These are phyloP conservation scores for Pteronotus mesoamericanus DNA, from an alignment of 2,797 vertebrate genomes.

Conservation along the genomic window DNA sequence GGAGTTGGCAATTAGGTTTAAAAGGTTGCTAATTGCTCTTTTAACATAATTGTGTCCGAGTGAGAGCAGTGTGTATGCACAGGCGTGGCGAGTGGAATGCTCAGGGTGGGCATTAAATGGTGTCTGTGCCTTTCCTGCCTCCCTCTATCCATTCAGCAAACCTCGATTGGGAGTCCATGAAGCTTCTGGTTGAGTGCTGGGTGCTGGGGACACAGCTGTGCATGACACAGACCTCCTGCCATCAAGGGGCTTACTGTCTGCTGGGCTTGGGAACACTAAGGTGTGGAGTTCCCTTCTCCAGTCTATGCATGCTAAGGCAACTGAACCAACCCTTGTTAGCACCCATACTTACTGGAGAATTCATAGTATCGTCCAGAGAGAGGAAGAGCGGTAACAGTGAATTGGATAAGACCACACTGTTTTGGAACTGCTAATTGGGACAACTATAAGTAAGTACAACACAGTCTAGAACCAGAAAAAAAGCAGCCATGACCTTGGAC, in stretches of 20 bases:
- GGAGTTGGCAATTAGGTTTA: slow-evolving; percentile 70
- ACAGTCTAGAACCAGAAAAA: background rate
- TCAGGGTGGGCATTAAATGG: rapidly evolving
- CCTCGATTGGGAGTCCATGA: background rate
- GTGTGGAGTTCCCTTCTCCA: background rate
- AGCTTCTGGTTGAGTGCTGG: background rate
- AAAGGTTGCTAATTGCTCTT: slow-evolving; percentile 75
- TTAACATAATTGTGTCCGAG: slow-evolving; percentile 70
- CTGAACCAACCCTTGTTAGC: background rate
- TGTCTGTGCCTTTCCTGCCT: background rate
- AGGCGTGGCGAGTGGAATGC: background rate
- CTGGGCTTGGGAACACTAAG: background rate
- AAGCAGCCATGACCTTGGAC: background rate
- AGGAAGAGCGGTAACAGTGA: background rate
- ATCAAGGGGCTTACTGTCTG: background rate
- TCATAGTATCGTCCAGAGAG: background rate
- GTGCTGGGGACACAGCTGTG: background rate
- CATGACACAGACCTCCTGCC: background rate
- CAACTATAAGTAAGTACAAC: rapidly evolving
- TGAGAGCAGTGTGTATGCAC: background rate
- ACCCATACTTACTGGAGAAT: background rate
- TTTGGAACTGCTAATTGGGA: background rate
- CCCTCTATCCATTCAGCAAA: background rate
- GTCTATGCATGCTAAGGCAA: background rate
- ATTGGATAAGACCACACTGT: background rate